These are phyloP conservation scores for Sitta europaea DNA, from an alignment of 2,113 vertebrate species.

Conservation along the genomic window DNA sequence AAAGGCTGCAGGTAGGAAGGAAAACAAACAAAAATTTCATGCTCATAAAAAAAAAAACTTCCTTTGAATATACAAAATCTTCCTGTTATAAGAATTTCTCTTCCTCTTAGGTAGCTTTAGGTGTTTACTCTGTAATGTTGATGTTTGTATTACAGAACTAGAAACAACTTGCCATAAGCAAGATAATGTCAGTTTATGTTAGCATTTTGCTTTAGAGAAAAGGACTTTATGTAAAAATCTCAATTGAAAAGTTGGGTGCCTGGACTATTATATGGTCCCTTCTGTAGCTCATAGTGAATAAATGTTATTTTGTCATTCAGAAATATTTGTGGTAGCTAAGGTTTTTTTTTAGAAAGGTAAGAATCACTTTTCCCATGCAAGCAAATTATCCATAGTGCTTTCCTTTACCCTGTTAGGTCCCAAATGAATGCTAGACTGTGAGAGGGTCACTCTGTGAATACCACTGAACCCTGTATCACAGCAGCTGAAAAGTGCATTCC, in stretches of 20 bases:
- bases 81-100: background rate
- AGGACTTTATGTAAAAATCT: background rate
- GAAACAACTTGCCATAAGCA: rapidly evolving
- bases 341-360: background rate
- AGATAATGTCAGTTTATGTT: background rate
- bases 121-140: background rate
- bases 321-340: background rate
- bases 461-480: background rate
- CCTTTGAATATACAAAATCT: background rate
- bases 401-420: background rate
- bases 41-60: background rate
- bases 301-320: background rate
- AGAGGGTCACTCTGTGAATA: background rate
- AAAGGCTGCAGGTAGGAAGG: background rate
- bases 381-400: background rate
- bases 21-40: background rate
- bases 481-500: background rate
- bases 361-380: background rate
- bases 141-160: background rate
- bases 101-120: background rate
- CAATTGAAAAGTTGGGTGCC: background rate
- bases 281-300: background rate
- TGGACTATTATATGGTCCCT: background rate
- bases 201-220: background rate
- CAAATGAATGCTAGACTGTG: background rate